Percentiles rank a stretch among this genome's conserved stretches.
Evolutionary conservation across 2,113 vertebrate genomes (phyloP).

Genomic region (Ariopsis seemanni): DNA sequence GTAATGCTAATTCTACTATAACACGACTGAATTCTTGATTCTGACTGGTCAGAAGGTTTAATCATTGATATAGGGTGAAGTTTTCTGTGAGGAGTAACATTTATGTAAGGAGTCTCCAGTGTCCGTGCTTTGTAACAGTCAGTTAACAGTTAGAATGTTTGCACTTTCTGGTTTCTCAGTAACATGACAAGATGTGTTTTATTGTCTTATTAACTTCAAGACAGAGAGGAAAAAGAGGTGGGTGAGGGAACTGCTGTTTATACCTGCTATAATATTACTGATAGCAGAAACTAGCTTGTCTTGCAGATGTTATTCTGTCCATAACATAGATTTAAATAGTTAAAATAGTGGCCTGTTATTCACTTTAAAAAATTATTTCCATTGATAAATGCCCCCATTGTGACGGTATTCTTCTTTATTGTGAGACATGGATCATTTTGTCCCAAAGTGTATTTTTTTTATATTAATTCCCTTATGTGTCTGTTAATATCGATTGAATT

Average conservation of each 20-base stretch:
- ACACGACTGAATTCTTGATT: neutral
- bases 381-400: neutral
- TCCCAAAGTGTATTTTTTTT: neutral
- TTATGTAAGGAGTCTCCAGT: neutral
- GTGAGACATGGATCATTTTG: neutral
- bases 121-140: neutral
- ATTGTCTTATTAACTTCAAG: neutral
- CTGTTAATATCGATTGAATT: no score
- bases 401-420: neutral
- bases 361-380: no score
- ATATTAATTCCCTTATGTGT: neutral
- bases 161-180: neutral
- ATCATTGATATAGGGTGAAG: neutral
- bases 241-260: neutral
- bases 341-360: neutral
- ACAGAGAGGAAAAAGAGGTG: neutral
- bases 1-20: neutral
- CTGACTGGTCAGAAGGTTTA: neutral
- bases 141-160: neutral
- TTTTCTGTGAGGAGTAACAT: neutral
- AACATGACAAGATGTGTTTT: neutral
- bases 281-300: neutral
- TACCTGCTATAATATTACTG: neutral
- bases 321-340: neutral
- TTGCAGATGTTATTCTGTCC: neutral